Base-by-base conservation (phyloP, 2,797 vertebrate species). In the Acanthornis magna region DNA sequence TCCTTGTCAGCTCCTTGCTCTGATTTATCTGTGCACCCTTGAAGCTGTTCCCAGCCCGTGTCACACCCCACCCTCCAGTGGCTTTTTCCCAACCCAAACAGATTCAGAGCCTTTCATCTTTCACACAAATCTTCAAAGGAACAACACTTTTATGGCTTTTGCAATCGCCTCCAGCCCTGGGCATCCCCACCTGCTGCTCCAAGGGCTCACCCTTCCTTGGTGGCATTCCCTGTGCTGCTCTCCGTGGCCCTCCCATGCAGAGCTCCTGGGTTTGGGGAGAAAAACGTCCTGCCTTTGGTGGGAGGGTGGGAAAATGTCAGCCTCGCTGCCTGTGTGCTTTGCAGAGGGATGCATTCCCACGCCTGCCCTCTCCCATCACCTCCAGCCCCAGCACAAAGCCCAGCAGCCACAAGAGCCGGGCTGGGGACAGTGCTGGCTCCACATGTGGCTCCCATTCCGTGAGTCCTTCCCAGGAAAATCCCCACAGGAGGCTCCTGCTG, bases 81-180 rank as follows among this genome's bases (percentile, higher is more conserved):
- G 92, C 50, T 89, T 51, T 68, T 78, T 87, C 91, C 93, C 94
- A 94, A 61, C 29, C 43, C 93, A 92, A 93, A 92, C 58, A 80
- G 3, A 54, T 47, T 76, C 30, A 19, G 23, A 34, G 72, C 87
- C 42, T 96, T 96, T 95, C 72, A 92, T 94, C 84, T 74, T 36
- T 47, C 14, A 4, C 30, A 43, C 50, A 27, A 25, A 61, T 87
- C 88, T 80, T 74, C 71, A 47, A 83, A 78, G 47, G 30, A 78
- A 45, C 36, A 60, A 13, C 26, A 13, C 3, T 3, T 92, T 88
- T 42, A 68, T 57, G 77, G 86, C 76, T 74, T 88, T 78, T 62
- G 73, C 83, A 73, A 47, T 79, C 36, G 53, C 51, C 74, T 76
- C 25, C 74, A 17, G 67, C 21, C 16, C 53, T 63, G 91, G 62